Percentiles rank a stretch among this genome's conserved stretches.
Conservation (phyloP, 1,140 invertebrate genomes). For the Pararge aegeria region DNA sequence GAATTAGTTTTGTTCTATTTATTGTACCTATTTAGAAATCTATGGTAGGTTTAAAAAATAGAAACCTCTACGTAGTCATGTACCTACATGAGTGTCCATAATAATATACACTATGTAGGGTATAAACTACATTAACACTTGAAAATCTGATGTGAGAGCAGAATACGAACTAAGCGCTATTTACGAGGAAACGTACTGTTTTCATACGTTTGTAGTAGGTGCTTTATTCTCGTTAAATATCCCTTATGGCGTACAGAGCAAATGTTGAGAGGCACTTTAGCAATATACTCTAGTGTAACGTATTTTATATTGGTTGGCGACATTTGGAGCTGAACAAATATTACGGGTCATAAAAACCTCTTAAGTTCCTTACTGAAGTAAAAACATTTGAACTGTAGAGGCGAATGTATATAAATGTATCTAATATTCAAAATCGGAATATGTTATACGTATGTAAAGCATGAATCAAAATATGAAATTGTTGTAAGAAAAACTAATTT, state of each 20-base stretch:
- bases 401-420: neutral
- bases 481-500: too few species aligned
- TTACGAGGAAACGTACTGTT: neutral
- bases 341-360: slow-evolving; percentile 5
- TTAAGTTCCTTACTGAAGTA: neutral
- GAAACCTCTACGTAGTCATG: too few species aligned
- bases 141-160: neutral
- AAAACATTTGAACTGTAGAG: neutral
- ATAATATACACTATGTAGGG: too few species aligned
- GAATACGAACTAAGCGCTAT: neutral
- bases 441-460: too few species aligned
- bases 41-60: too few species aligned
- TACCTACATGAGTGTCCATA: too few species aligned
- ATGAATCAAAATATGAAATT: too few species aligned
- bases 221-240: slow-evolving; percentile 12
- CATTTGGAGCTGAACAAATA: slow-evolving; percentile 8
- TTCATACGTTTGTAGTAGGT: slow-evolving; percentile 8
- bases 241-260: slow-evolving; percentile 7
- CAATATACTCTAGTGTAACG: slow-evolving; percentile 6
- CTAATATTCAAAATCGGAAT: too few species aligned
- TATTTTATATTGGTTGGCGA: slow-evolving; percentile 13
- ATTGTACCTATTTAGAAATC: too few species aligned
- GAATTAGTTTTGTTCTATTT: too few species aligned
- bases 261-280: slow-evolving; percentile 8
- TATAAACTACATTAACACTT: too few species aligned